Conservation (phyloP, 2,888 invertebrate species). For the Watsonalla binaria region DNA sequence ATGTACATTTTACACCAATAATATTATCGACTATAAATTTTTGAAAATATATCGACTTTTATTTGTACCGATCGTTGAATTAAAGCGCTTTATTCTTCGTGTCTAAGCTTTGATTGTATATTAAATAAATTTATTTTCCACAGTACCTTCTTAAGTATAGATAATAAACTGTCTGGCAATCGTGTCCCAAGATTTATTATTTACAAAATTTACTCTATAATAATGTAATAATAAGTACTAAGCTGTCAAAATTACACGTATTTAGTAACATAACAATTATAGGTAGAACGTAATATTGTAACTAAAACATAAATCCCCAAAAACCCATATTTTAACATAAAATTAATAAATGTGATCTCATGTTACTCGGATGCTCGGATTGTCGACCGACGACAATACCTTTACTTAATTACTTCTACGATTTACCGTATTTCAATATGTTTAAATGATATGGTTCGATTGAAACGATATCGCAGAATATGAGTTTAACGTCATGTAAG, state of each 20-base stretch:
- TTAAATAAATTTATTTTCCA: slow-evolving; percentile 17
- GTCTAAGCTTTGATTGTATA: slow-evolving; percentile 9
- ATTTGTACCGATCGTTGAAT: slow-evolving; percentile 23
- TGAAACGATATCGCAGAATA: slow-evolving; percentile 59
- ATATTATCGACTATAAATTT: slow-evolving; percentile 22
- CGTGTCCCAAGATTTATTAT: slow-evolving; percentile 44
- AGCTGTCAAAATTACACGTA: slow-evolving; percentile 42
- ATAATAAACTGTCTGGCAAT: slow-evolving; percentile 39
- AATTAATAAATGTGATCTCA: slow-evolving; percentile 10
- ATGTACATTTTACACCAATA: slow-evolving; percentile 20
- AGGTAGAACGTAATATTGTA: slow-evolving; percentile 43
- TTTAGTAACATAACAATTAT: slow-evolving; percentile 55
- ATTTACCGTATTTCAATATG: slow-evolving; percentile 48
- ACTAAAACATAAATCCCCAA: slow-evolving; percentile 42
- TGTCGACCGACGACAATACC: slow-evolving; percentile 19
- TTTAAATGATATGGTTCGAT: slow-evolving; percentile 70
- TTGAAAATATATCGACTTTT: slow-evolving; percentile 25
- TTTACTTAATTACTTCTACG: slow-evolving; percentile 44
- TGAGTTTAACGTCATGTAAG: slow-evolving; percentile 65
- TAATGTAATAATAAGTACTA: slow-evolving; percentile 6
- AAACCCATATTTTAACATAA: slow-evolving; percentile 20
- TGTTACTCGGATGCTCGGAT: slow-evolving; percentile 5
- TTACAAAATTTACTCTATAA: slow-evolving; percentile 33
- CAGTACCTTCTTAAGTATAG: slow-evolving; percentile 25
- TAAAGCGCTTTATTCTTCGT: slow-evolving; percentile 2